Evolutionary conservation across 2,888 invertebrate species (phyloP).

Genomic region (Drosophila ezoana): DNA sequence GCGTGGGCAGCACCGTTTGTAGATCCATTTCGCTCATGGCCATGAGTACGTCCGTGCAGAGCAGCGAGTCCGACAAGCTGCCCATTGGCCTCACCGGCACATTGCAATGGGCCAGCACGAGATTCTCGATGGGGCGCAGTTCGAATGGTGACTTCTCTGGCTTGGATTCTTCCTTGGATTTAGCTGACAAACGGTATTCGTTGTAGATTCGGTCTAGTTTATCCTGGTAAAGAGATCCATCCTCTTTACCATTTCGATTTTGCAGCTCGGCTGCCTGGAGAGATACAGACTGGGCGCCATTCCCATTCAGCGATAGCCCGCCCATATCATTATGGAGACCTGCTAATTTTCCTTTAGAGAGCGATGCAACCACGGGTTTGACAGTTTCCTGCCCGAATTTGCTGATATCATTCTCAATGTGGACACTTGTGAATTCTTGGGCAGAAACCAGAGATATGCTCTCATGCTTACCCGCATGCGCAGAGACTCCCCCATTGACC

Average conservation of each 20-base stretch:
- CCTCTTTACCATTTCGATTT: no score
- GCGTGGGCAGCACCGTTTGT: slow-evolving; percentile 5
- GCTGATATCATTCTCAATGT: no score
- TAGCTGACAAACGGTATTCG: neutral
- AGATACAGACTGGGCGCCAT: neutral
- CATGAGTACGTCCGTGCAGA: slow-evolving; percentile 14
- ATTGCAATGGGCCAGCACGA: slow-evolving; percentile 43
- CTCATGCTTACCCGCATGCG: no score
- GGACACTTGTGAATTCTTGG: neutral
- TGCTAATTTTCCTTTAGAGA: neutral
- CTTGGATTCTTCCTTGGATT: neutral
- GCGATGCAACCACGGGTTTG: neutral
- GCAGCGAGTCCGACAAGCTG: neutral
- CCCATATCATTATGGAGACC: neutral
- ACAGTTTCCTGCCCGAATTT: neutral
- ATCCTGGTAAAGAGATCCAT: no score
- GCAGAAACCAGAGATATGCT: neutral
- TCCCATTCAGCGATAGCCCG: no score
- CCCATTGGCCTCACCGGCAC: neutral
- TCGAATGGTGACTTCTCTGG: fast-evolving
- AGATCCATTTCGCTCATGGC: slow-evolving; percentile 17
- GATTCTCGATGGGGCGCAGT: neutral
- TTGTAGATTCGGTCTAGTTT: neutral
- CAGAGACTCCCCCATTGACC: no score
- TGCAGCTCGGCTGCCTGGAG: no score